Base-by-base conservation (phyloP, 2,797 vertebrate species). In the Myotis findleyi region DNA sequence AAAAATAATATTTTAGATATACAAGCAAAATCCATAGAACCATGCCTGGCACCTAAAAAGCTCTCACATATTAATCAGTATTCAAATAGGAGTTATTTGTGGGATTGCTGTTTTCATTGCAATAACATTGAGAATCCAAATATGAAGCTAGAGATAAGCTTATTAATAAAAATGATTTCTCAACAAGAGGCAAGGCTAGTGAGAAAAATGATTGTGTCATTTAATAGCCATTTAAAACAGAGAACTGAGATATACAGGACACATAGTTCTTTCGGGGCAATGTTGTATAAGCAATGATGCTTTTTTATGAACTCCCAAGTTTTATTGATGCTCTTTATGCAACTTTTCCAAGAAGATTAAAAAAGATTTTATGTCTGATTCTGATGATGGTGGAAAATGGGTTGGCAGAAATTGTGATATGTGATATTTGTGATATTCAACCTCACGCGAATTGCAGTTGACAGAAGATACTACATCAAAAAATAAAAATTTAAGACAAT, bases 81-180 rank as follows among this genome's bases (percentile, higher is more conserved):
- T 69, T 89, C 13, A 93, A 73, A 68, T 81, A 38, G 27, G 8
- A 83, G 36, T 62, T 64, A 57, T 51, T 69, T 80, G 6, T 92
- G 3, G 9, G 0, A 23, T 82, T 68, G 14, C 21, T 76, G 6
- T 80, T 93, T 94, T 82, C 21, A 91, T 9, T 89, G 59, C n/a
- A 73, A 18, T 79, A 44, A 47, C 5, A 79, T 33, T 41, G 13
- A 72, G 6, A 85, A n/a, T 59, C 12, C 44, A 18, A 82, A 59
- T 84, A 66, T 53, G 57, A 76, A 83, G 89, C 51, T 84, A 66
- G n/a, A 94, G 16, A 73, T 64, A 85, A n/a, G 1, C 17, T 75
- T 94, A 38, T 62, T 81, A 68, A 71, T 57, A 72, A 83, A 73
- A n/a, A 64, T 6, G 49, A 77, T 93, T 84, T 86, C 41, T 80